Evolutionary conservation across 2,888 invertebrate genomes (phyloP).

Genomic region (Folsomia candida): DNA sequence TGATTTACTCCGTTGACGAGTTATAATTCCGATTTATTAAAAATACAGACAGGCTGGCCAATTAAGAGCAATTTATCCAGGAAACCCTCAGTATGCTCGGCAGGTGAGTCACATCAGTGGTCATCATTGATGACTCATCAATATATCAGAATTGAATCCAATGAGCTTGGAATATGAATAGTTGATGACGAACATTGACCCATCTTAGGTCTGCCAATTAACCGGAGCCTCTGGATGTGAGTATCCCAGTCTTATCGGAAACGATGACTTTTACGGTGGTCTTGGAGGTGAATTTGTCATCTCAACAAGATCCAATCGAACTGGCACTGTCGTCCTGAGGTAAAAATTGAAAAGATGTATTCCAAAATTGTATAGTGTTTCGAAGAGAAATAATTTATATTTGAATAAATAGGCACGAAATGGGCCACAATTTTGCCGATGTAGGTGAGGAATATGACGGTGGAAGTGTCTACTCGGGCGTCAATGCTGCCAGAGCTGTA

Average conservation of each 20-base stretch:
- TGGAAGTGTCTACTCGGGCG: slow-evolving; percentile 34
- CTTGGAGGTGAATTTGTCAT: slow-evolving; percentile 49
- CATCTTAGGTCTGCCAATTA: slow-evolving; percentile 29
- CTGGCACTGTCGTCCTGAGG: slow-evolving; percentile 25
- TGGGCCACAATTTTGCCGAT: slow-evolving; percentile 37
- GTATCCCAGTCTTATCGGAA: slow-evolving; percentile 44
- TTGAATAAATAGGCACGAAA: slow-evolving; percentile 23
- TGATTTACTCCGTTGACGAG: no score
- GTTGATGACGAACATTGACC: no score
- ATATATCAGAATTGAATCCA: no score
- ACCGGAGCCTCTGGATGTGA: slow-evolving; percentile 44
- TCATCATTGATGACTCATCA: no score
- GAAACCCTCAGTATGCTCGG: slow-evolving; percentile 39
- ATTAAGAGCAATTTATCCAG: slow-evolving; percentile 44
- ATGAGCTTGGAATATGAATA: no score
- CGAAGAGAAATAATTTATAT: background rate
- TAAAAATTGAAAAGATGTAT: background rate
- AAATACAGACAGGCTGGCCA: slow-evolving; percentile 36
- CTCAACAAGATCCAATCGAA: slow-evolving; percentile 41
- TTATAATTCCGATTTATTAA: no score
- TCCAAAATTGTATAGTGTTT: background rate
- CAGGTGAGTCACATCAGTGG: slow-evolving; percentile 38
- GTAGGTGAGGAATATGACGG: slow-evolving; percentile 35
- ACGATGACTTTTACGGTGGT: slow-evolving; percentile 49
- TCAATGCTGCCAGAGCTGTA: slow-evolving; percentile 34